Base-by-base conservation (phyloP, 2,113 vertebrate genomes). In the Campylomormyrus tamandua region DNA sequence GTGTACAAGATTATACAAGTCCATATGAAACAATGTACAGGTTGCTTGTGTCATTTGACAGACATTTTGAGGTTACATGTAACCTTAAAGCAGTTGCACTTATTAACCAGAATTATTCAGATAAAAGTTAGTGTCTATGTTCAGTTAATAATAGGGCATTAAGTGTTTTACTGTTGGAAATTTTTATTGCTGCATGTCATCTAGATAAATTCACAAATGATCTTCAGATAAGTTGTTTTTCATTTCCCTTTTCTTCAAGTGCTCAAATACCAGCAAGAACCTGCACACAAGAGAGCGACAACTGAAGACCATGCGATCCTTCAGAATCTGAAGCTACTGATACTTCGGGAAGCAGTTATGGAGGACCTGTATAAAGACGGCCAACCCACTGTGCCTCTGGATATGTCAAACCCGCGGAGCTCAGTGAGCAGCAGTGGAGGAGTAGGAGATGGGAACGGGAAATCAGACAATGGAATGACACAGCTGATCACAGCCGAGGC, bases 381-480 rank as follows among this genome's bases (percentile, higher is more conserved):
- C 52, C 95, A 96, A 52, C 24, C 91, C 86, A 95, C 97, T 85
- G 94, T 95, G 90, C 92, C 97, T 83, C 93, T 95, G 93, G 96
- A 97, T 7, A 93, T 96, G 94, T 95, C 96, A 6, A 96, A 93
- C 91, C 93, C 97, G n/a, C 97, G 97, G 0, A 91, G 95, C 0
- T 95, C 97, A 39, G 89, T 86, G 89, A 90, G 91, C 92, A 89
- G 90, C 90, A 8, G 90, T 15, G 93, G 92, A 83, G 91, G 35
- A 5, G 91, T 84, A 56, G 90, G 93, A 93, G 24, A 42, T 11
- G 91, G 94, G 83, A 92, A 94, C 90, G 95, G 96, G 87, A 98
- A 98, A 93, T 94, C 97, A 90, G 97, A 99, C 90, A 97, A 95
- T 0, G 96, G 97, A 19, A 95, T 93, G 87, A 95, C 95, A 70